Conservation (phyloP, 53 echinoderm and acorn worm genomes). For the Stichopus horrens region DNA sequence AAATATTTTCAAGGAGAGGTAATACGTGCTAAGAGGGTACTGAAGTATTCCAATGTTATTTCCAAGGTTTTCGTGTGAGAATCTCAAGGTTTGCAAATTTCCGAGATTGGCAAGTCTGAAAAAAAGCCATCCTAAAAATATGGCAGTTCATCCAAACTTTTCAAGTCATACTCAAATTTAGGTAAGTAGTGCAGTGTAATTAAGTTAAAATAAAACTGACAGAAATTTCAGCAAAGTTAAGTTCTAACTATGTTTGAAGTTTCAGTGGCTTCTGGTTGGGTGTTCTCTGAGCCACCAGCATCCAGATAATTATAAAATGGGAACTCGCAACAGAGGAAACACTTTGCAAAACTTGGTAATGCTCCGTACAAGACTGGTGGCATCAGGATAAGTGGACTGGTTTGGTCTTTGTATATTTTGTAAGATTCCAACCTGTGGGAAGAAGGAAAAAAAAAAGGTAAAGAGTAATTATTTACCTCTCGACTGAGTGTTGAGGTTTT, state of each 20-base stretch:
- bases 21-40: no score
- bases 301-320: conserved; percentile 66
- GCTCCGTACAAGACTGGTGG: conserved; percentile 59
- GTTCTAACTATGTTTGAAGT: conserved; percentile 6
- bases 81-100: no score
- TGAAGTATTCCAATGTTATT: no score
- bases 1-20: no score
- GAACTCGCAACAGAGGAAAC: conserved; percentile 80
- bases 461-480: neutral
- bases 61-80: no score
- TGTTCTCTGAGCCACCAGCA: neutral
- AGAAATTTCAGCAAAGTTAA: neutral
- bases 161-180: no score
- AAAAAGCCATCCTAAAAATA: no score
- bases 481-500: neutral
- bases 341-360: conserved; percentile 63
- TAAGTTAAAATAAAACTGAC: neutral
- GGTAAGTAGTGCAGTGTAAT: no score
- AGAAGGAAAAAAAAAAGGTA: neutral
- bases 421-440: conserved; percentile 62
- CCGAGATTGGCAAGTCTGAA: no score
- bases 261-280: conserved; percentile 17
- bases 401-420: conserved; percentile 71
- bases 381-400: conserved; percentile 70
- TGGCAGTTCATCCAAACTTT: no score